A percentile compares a stretch with the other conserved stretches of the same genome.
These are phyloP conservation scores for Perdix hodgsoniae DNA, from an alignment of 2,797 vertebrate genomes.

Conservation along the genomic window DNA sequence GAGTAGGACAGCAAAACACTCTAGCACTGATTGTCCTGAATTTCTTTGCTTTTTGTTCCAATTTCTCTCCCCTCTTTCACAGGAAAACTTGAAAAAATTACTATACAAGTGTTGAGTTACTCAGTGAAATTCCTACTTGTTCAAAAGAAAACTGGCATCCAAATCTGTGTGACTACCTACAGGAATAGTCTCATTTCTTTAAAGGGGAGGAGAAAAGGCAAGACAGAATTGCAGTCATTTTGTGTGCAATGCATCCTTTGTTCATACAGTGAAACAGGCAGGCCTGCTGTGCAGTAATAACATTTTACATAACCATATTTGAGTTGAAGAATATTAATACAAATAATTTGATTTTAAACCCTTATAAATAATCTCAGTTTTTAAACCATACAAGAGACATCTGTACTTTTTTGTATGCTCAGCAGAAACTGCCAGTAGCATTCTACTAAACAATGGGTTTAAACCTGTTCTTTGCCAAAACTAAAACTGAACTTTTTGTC, in stretches of 20 bases:
- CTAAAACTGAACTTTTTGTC: not conserved
- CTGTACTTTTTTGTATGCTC: not conserved
- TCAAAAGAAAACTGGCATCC: not conserved
- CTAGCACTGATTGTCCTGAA: not conserved
- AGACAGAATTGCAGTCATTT: not conserved
- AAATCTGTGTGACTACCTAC: not conserved
- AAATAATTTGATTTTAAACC: not conserved
- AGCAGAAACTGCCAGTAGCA: not conserved
- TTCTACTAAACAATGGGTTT: not conserved
- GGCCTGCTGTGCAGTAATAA: not conserved
- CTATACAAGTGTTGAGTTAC: not conserved
- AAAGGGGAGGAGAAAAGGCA: not conserved
- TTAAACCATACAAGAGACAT: not conserved
- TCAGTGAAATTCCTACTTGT: not conserved
- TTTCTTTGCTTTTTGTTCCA: not conserved
- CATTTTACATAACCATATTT: not conserved
- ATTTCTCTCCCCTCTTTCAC: not conserved
- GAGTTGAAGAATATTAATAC: slow-evolving; percentile 1
- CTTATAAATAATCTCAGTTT: not conserved
- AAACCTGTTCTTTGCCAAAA: slow-evolving; percentile 62
- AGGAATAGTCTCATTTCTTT: not conserved
- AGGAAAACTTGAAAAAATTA: slow-evolving; percentile 23
- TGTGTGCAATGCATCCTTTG: not conserved
- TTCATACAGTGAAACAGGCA: not conserved
- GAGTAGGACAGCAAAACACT: slow-evolving; percentile 3